A percentile compares a stretch with the other conserved stretches of the same genome.
phyloP scores from a whole-genome alignment of 2,113 vertebrate species.

The Cyanoramphus novaezelandiae region DNA sequence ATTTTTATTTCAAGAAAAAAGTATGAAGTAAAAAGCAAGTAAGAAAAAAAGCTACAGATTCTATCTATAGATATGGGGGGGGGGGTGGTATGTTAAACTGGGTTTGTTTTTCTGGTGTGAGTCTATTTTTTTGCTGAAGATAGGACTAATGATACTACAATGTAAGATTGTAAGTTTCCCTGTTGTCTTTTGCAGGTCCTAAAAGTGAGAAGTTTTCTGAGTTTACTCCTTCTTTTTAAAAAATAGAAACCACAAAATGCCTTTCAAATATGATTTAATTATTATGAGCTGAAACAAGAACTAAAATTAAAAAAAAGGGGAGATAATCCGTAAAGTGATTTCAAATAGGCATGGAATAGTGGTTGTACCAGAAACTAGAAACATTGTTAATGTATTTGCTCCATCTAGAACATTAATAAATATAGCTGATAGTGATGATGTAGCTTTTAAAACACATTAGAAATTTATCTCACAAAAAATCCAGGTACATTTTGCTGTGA shows the following conservation, averaged over 20 bases:
- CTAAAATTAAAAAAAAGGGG: neutral
- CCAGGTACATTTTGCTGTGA: neutral
- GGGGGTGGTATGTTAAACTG: neutral
- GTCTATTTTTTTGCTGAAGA: neutral
- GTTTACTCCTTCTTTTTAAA: neutral
- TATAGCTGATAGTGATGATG: neutral
- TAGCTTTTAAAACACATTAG: neutral
- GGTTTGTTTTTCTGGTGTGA: neutral
- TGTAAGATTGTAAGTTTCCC: neutral
- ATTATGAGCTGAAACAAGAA: neutral
- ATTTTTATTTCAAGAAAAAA: neutral
- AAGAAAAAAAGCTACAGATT: neutral
- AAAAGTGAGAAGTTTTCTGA: neutral
- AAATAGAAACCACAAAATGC: neutral
- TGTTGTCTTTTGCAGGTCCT: neutral
- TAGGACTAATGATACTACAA: neutral
- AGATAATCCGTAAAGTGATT: neutral
- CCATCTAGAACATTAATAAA: neutral
- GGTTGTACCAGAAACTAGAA: neutral
- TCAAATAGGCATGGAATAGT: neutral
- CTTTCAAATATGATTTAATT: neutral
- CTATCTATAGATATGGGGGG: neutral
- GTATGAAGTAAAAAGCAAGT: neutral
- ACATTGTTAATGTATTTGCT: neutral
- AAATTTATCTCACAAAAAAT: neutral